phyloP scores from a whole-genome alignment of 2,113 vertebrate genomes.

The Porphyrio hochstetteri region DNA sequence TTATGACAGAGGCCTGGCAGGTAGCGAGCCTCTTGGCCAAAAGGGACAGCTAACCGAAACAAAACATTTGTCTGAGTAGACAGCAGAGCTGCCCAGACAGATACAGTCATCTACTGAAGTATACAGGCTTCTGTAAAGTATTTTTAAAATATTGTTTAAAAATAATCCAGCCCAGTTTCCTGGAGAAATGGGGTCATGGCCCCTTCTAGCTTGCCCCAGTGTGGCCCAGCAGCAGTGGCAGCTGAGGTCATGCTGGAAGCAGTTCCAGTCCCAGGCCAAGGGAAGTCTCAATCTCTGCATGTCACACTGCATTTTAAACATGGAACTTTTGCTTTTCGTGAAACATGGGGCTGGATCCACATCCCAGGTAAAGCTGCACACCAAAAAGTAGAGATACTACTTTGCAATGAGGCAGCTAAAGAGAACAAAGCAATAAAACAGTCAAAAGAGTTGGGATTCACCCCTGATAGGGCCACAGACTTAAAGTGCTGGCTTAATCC shows the following conservation, averaged over 20 bases:
- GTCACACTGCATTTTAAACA: background rate
- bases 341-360: background rate
- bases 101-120: background rate
- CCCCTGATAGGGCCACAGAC: background rate
- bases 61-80: background rate
- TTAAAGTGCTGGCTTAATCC: background rate
- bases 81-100: background rate
- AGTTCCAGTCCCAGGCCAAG: no score
- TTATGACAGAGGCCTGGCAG: background rate
- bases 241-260: accelerated
- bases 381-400: background rate
- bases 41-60: background rate
- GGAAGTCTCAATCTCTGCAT: background rate
- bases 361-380: background rate
- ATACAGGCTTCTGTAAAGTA: background rate
- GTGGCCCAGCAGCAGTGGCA: accelerated
- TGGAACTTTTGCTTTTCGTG: accelerated
- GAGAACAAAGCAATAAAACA: background rate
- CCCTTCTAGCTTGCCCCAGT: accelerated
- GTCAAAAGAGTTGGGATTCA: background rate
- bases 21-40: background rate
- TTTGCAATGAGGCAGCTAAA: background rate
- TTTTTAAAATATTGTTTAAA: background rate
- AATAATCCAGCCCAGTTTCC: background rate
- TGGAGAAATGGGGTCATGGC: background rate